Evolutionary conservation across 64 coral and sea anemone genomes (phyloP).

Genomic region (Montipora efflorescens): DNA sequence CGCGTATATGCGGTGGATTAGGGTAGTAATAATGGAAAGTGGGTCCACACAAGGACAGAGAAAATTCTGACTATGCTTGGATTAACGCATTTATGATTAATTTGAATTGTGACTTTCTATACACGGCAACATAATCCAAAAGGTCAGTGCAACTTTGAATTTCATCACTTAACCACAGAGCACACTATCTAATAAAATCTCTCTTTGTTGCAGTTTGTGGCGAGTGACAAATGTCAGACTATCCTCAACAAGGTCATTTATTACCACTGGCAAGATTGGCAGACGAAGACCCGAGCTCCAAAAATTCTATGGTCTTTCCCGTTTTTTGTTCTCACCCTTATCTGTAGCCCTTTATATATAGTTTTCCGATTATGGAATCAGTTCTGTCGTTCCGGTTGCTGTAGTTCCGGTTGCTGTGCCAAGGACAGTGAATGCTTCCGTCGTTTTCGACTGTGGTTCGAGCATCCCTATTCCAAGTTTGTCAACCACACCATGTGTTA

Average conservation of each 20-base stretch:
- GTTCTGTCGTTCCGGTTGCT: no score
- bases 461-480: constrained; percentile 59
- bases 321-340: neutral
- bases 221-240: constrained; percentile 2
- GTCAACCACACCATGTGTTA: constrained; percentile 49
- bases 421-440: neutral
- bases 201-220: constrained; percentile 4
- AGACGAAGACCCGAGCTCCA: neutral
- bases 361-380: no score
- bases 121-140: no score
- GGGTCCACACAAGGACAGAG: no score
- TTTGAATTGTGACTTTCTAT: no score
- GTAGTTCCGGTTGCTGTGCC: neutral
- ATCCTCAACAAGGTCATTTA: constrained; percentile 25
- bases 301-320: neutral
- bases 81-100: no score
- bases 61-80: no score
- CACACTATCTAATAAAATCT: no score
- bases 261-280: neutral
- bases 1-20: no score
- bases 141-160: no score
- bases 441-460: neutral
- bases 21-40: no score
- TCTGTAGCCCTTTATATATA: neutral
- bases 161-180: no score